phyloP scores from a whole-genome alignment of 2,113 vertebrate genomes.

The Odontesthes bonariensis region DNA sequence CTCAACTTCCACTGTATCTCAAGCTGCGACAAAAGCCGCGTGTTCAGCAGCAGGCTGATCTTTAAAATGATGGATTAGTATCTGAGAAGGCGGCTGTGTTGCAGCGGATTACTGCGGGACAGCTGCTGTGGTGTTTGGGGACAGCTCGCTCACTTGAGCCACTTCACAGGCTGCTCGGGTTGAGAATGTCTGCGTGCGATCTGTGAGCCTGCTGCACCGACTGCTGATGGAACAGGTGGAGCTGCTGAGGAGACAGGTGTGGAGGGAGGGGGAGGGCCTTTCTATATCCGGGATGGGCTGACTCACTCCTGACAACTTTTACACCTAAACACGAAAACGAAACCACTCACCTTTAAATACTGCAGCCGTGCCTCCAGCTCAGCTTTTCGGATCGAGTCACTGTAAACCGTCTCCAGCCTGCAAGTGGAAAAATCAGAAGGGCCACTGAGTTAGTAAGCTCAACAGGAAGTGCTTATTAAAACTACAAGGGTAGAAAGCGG shows the following conservation, averaged over 20 bases:
- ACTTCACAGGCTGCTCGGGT: slow-evolving; percentile 38
- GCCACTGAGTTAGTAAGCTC: slow-evolving; percentile 35
- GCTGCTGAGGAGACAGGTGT: slow-evolving; percentile 63
- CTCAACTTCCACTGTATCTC: neutral
- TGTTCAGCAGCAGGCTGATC: slow-evolving; percentile 25
- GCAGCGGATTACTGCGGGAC: slow-evolving; percentile 58
- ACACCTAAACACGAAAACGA: neutral
- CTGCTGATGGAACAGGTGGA: slow-evolving; percentile 69
- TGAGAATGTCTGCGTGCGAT: slow-evolving; percentile 50
- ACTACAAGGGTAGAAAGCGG: slow-evolving; percentile 18
- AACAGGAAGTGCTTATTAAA: slow-evolving; percentile 42
- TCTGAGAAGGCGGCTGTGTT: slow-evolving; percentile 19
- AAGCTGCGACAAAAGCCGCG: neutral
- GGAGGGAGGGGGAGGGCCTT: slow-evolving; percentile 18
- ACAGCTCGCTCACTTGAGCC: slow-evolving; percentile 42
- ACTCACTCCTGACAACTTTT: neutral
- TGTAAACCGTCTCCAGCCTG: slow-evolving; percentile 93
- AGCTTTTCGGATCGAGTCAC: slow-evolving; percentile 89
- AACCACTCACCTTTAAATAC: slow-evolving; percentile 90
- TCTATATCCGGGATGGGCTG: slow-evolving; percentile 36
- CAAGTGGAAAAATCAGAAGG: slow-evolving; percentile 32
- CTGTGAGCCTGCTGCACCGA: slow-evolving; percentile 26
- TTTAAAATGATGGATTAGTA: slow-evolving; percentile 54
- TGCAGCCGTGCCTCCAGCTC: slow-evolving; percentile 94
- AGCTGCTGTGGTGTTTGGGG: slow-evolving; percentile 66